phyloP scores from a whole-genome alignment of 2,888 invertebrate species.

The Agrochola litura region DNA sequence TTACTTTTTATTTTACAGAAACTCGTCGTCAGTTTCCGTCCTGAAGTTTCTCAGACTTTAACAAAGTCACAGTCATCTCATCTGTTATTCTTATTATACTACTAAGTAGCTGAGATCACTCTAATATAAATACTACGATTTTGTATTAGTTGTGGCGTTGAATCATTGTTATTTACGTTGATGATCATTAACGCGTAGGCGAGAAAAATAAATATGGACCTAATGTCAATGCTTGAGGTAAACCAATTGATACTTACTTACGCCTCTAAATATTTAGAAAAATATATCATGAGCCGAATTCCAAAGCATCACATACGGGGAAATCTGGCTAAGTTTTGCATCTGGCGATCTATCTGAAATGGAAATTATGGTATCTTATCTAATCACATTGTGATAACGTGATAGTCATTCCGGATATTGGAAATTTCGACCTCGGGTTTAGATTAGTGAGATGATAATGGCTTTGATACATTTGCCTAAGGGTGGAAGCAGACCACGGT shows the following conservation, averaged over 20 bases:
- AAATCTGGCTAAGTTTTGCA: neutral
- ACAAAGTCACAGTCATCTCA: slow-evolving; percentile 13
- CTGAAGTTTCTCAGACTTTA: slow-evolving; percentile 17
- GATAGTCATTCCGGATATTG: slow-evolving; percentile 26
- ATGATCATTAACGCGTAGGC: slow-evolving; percentile 60
- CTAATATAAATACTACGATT: slow-evolving; percentile 49
- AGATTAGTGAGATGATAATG: slow-evolving; percentile 11
- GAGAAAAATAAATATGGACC: slow-evolving; percentile 31
- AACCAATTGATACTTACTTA: slow-evolving; percentile 3
- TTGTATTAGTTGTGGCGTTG: slow-evolving; percentile 38
- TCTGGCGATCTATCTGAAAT: slow-evolving; percentile 7
- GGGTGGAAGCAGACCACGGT: neutral
- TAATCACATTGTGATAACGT: slow-evolving; percentile 12
- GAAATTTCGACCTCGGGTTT: slow-evolving; percentile 13
- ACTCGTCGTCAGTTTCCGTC: slow-evolving; percentile 1
- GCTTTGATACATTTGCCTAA: neutral
- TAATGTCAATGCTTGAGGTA: slow-evolving; percentile 34
- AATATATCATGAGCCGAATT: neutral
- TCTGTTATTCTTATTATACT: slow-evolving; percentile 30
- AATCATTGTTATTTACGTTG: slow-evolving; percentile 66
- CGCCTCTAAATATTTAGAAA: neutral
- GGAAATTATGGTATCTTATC: slow-evolving; percentile 12
- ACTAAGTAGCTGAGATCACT: slow-evolving; percentile 57
- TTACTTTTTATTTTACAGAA: slow-evolving; percentile 16
- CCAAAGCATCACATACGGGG: neutral